Conservation (phyloP, 1,140 invertebrate species). For the Charaxes varanes region DNA sequence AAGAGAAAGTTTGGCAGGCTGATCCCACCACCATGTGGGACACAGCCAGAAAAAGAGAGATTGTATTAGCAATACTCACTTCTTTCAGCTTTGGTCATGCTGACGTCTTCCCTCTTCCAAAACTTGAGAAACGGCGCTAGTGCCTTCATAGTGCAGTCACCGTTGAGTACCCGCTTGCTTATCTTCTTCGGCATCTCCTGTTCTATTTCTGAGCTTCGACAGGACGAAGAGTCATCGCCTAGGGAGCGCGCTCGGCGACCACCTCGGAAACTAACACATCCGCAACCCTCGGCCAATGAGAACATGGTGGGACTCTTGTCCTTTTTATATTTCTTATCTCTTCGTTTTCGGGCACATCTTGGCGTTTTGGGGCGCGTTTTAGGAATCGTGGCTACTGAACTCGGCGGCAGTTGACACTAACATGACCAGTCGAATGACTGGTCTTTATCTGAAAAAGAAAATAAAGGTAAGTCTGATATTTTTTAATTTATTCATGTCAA, state of each 20-base stretch:
- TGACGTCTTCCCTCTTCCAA: conserved; percentile 76
- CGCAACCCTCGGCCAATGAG: conserved; percentile 63
- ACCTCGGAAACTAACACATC: conserved; percentile 65
- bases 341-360: conserved; percentile 66
- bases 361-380: conserved; percentile 54
- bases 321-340: conserved; percentile 65
- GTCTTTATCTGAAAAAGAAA: conserved; percentile 34
- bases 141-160: conserved; percentile 65
- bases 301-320: conserved; percentile 66
- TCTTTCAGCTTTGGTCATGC: conserved; percentile 81
- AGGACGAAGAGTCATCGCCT: conserved; percentile 75
- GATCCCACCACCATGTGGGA: too few species aligned
- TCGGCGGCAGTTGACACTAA: conserved; percentile 6
- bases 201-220: conserved; percentile 76
- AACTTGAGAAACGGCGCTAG: conserved; percentile 74
- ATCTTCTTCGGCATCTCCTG: conserved; percentile 61
- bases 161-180: conserved; percentile 45
- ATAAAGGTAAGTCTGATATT: conserved; percentile 3
- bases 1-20: too few species aligned
- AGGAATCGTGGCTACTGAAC: conserved; percentile 47
- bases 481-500: too few species aligned
- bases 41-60: too few species aligned
- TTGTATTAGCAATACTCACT: too few species aligned
- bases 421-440: conserved; percentile 25
- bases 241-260: conserved; percentile 57